These are phyloP conservation scores for Chelonus formosanus DNA, from an alignment of 2,888 invertebrate species.

Conservation along the genomic window DNA sequence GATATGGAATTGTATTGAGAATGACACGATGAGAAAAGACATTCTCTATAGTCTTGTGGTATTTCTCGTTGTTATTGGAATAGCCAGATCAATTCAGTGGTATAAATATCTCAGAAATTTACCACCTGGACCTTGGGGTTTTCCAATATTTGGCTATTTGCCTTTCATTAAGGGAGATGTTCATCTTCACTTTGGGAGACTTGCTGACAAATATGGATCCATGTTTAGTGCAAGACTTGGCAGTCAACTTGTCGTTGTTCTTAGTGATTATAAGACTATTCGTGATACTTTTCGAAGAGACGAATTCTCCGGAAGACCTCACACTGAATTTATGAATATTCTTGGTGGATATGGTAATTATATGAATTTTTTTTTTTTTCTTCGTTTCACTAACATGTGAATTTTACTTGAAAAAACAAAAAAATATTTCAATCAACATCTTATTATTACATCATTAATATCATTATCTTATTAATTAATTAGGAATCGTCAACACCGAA, in stretches of 20 bases:
- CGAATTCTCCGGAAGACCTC: constrained; percentile 88
- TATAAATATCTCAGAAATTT: constrained; percentile 65
- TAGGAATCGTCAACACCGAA: constrained; percentile 86
- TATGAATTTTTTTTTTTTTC: background rate
- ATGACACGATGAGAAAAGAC: constrained; percentile 46
- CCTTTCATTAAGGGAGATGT: constrained; percentile 79
- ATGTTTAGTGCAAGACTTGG: constrained; percentile 85
- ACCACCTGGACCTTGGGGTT: constrained; percentile 90
- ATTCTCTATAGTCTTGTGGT: constrained; percentile 63
- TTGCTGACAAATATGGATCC: constrained; percentile 81
- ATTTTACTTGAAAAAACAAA: too few species aligned
- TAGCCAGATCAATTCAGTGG: constrained; percentile 62
- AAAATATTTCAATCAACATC: too few species aligned
- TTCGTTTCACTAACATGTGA: background rate
- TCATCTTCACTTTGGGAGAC: constrained; percentile 80
- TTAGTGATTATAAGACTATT: constrained; percentile 87
- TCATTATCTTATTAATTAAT: constrained; percentile 1
- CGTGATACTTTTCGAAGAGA: constrained; percentile 86
- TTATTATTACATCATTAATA: too few species aligned
- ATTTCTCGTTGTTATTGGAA: constrained; percentile 65
- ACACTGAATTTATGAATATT: constrained; percentile 85
- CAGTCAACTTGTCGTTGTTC: constrained; percentile 82
- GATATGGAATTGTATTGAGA: constrained; percentile 47
- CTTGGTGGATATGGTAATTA: constrained; percentile 89
- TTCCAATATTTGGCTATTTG: constrained; percentile 84